Conservation (phyloP, 2,888 invertebrate species). For the Aphidoletes aphidimyza region DNA sequence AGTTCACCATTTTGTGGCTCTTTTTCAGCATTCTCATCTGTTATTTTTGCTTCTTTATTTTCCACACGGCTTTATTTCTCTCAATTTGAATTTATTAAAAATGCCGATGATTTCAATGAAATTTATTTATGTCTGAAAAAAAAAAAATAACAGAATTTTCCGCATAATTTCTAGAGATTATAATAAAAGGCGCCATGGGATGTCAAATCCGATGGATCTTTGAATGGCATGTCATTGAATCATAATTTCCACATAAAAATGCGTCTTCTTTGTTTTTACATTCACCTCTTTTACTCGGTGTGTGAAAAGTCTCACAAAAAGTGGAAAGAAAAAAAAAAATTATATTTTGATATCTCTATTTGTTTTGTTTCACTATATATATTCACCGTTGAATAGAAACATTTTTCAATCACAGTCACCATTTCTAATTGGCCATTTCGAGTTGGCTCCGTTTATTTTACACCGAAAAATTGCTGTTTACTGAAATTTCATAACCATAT, state of each 20-base stretch:
- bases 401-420: neutral
- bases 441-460: neutral
- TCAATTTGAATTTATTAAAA: too few relatives aligned
- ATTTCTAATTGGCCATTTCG: constrained; percentile 1
- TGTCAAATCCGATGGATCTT: neutral
- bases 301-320: constrained; percentile 24
- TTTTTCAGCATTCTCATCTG: neutral
- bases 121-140: neutral
- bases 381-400: too few relatives aligned
- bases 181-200: constrained; percentile 38
- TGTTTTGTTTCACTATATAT: neutral
- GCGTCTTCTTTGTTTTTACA: neutral
- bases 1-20: neutral
- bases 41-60: neutral
- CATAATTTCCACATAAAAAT: too few relatives aligned
- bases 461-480: constrained; percentile 8
- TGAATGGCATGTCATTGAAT: neutral
- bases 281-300: neutral
- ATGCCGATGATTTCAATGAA: neutral
- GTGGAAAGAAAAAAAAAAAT: constrained; percentile 6
- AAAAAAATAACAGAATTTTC: neutral
- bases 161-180: neutral
- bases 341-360: neutral
- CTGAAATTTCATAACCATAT: constrained; percentile 3
- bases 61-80: neutral